phyloP scores from a whole-genome alignment of 2,113 vertebrate species.

The Embiotoca jacksoni region DNA sequence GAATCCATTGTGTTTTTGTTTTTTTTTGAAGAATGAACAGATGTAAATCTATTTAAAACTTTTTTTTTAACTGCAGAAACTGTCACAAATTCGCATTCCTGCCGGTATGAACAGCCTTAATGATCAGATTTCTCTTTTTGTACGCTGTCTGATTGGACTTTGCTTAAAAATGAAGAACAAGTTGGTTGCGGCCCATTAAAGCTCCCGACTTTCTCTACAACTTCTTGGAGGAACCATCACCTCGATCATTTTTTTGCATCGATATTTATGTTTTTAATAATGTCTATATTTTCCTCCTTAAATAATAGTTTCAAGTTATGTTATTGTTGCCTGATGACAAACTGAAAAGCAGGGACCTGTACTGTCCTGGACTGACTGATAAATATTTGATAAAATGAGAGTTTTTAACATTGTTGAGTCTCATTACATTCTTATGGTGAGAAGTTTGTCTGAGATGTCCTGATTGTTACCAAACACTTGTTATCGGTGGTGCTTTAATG shows the following conservation, averaged over 20 bases:
- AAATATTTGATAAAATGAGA: too few species aligned
- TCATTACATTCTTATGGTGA: neutral
- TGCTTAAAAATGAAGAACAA: neutral
- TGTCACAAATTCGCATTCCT: too few species aligned
- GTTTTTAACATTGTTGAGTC: too few species aligned
- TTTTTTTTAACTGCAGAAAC: too few species aligned
- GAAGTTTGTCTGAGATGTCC: neutral
- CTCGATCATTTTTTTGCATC: conserved; percentile 1
- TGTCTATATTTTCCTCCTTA: too few species aligned
- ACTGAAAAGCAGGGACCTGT: neutral
- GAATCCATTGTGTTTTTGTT: too few species aligned
- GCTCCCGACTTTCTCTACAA: neutral
- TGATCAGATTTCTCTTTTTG: neutral
- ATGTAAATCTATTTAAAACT: too few species aligned
- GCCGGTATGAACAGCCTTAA: too few species aligned
- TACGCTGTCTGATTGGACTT: conserved; percentile 10
- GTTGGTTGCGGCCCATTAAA: conserved; percentile 3
- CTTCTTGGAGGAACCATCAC: neutral
- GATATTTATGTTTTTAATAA: conserved; percentile 18
- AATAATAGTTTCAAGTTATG: neutral
- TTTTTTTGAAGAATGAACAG: too few species aligned
- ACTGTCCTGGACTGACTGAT: too few species aligned
- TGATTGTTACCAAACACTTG: neutral
- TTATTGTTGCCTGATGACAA: neutral
- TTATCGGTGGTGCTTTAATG: neutral